These are phyloP conservation scores for Rhynchomys soricoides DNA, from an alignment of 2,113 vertebrate genomes.

Conservation along the genomic window DNA sequence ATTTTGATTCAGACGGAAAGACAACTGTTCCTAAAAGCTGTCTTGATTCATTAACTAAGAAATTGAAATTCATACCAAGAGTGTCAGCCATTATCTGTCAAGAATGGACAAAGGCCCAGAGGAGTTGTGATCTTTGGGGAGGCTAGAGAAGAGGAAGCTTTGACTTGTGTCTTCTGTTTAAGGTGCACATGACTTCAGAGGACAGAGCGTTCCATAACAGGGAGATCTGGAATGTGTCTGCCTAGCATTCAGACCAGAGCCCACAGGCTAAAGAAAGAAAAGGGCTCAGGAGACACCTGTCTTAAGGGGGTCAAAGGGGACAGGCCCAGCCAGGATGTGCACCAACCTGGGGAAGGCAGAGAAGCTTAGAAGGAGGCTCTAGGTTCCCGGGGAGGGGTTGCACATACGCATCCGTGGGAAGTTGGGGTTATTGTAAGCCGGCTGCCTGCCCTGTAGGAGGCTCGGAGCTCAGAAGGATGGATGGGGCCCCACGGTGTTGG, in stretches of 20 bases:
- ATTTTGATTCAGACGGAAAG: neutral
- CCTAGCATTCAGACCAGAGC: neutral
- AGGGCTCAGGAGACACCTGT: neutral
- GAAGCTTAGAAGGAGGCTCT: neutral
- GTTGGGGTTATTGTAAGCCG: constrained; percentile 39
- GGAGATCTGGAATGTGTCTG: neutral
- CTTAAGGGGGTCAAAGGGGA: neutral
- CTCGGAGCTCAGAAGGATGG: neutral
- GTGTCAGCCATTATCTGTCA: neutral
- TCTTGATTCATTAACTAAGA: constrained; percentile 13
- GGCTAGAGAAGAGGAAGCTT: neutral
- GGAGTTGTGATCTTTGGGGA: neutral
- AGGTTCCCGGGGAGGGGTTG: constrained; percentile 62
- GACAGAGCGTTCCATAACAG: neutral
- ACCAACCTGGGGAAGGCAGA: neutral
- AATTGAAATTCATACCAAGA: neutral
- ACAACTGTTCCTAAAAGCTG: neutral
- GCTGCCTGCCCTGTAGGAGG: neutral
- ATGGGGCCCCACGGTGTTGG: neutral
- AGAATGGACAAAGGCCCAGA: neutral
- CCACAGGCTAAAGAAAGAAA: neutral
- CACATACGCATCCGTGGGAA: neutral
- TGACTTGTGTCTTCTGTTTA: neutral
- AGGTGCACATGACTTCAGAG: neutral
- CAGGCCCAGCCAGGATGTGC: neutral